Base-by-base conservation (phyloP, 2,888 invertebrate genomes). In the Xestoiulus laeticollis region DNA sequence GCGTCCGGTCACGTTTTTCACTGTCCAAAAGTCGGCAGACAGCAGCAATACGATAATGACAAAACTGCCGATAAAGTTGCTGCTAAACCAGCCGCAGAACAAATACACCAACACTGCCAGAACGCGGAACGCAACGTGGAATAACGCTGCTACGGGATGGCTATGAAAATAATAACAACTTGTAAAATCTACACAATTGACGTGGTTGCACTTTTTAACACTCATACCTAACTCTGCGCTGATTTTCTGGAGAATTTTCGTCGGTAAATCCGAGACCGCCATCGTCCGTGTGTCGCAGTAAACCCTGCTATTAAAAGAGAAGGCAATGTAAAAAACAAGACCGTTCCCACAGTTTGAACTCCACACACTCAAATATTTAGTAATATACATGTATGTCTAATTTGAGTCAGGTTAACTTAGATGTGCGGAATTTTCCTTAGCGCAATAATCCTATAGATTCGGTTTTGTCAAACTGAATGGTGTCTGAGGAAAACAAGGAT, bases 1-100 rank as follows among this genome's bases (percentile, higher is more conserved):
- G 87, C 99, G 94, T 48, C 99, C 99, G 89, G 97, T 97, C 85
- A 98, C 96, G 92, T 98, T 98, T 93, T 99, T 99, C 0, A 99
- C 99, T 19, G 98, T 98, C 99, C 99, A 99, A 93, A 99, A 99
- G 92, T 99, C 99, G 93, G 99, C 96, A 0, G 99, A 99, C 10
- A 99, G 93, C 87, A 99, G 94, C 43, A 99, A 93, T 16, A 97
- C 94, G 59, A 99, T 95, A 44, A 96, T 94, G 85, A 99, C 97
- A 93, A 99, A 99, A 93, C 96, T 97, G n/a, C 97, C 95, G 89
- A 99, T 98, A 92, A 99, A 99, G 90, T 97, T 97, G 91, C 95
- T 94, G 1, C 96, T 96, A 93, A 99, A 97, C 94, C 95, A 95
- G 10, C 96, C 96, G 91, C 98, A 98, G 83, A 99, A 93, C 89